A percentile compares a stretch with the other conserved stretches of the same genome.
Evolutionary conservation across 2,797 vertebrate species (phyloP).

Genomic region (Sebastes kiyomatsui): DNA sequence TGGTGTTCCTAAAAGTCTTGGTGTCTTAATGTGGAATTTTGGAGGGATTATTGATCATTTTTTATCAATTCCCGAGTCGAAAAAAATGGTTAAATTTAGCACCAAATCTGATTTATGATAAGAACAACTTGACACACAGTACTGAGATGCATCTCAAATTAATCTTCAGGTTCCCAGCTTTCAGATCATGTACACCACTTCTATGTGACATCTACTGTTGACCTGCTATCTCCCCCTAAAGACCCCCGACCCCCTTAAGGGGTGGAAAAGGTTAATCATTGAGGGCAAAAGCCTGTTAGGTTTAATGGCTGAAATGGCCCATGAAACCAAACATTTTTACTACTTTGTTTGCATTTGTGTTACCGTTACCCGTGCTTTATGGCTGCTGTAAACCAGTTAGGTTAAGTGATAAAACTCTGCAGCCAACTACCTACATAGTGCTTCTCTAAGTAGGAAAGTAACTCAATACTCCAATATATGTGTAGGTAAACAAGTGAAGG

Average conservation of each 20-base stretch:
- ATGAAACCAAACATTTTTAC: not conserved
- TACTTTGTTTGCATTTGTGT: conserved; percentile 16
- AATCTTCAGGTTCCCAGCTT: too few relatives aligned
- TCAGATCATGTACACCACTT: too few relatives aligned
- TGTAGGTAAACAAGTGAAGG: not conserved
- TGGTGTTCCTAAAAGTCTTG: too few relatives aligned
- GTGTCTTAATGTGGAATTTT: too few relatives aligned
- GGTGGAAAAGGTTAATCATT: not conserved
- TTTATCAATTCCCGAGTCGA: accelerated
- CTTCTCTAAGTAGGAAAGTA: not conserved
- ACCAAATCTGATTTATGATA: too few relatives aligned
- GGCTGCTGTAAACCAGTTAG: conserved; percentile 9
- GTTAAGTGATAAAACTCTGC: not conserved
- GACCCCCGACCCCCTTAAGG: too few relatives aligned
- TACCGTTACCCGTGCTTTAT: not conserved
- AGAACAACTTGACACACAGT: too few relatives aligned
- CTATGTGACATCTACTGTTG: too few relatives aligned
- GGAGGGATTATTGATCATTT: too few relatives aligned
- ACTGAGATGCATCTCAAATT: too few relatives aligned
- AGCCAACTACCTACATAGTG: not conserved
- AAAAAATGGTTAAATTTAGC: too few relatives aligned
- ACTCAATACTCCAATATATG: not conserved
- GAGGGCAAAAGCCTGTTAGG: not conserved
- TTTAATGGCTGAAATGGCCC: not conserved
- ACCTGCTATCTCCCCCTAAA: too few relatives aligned